A percentile compares a stretch with the other conserved stretches of the same genome.
Evolutionary conservation across 2,888 invertebrate species (phyloP).

Genomic region (Tetrapedia diversipes): DNA sequence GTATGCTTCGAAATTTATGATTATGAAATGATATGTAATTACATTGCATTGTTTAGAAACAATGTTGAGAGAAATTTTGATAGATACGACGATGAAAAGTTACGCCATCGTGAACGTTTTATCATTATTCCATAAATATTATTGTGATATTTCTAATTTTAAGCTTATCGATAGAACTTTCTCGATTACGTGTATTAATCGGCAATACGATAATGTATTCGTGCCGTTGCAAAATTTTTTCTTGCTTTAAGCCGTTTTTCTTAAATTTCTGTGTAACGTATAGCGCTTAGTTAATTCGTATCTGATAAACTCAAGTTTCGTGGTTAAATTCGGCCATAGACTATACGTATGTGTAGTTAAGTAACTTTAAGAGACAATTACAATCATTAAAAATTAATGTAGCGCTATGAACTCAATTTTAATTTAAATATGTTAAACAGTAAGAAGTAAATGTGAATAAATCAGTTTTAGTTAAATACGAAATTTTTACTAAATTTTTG

Average conservation of each 20-base stretch:
- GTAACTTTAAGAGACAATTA: background rate
- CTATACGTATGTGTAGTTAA: background rate
- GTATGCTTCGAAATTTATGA: slow-evolving; percentile 11
- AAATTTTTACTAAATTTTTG: background rate
- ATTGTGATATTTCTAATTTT: slow-evolving; percentile 47
- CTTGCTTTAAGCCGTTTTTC: slow-evolving; percentile 48
- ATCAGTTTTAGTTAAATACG: background rate
- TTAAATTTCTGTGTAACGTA: slow-evolving; percentile 29
- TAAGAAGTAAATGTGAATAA: background rate
- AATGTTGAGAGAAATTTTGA: background rate
- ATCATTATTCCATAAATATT: slow-evolving; percentile 49
- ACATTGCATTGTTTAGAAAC: slow-evolving; percentile 1
- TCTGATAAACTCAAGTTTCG: slow-evolving; percentile 33
- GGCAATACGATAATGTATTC: slow-evolving; percentile 50
- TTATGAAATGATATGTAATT: slow-evolving; percentile 14
- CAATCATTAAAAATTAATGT: background rate
- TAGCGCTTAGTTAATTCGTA: slow-evolving; percentile 47
- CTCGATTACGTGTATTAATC: slow-evolving; percentile 60
- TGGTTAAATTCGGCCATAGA: background rate
- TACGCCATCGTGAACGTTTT: slow-evolving; percentile 63
- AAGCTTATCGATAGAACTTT: slow-evolving; percentile 65
- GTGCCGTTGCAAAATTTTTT: slow-evolving; percentile 47
- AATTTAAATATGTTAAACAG: background rate
- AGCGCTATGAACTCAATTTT: background rate
- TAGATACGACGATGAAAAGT: slow-evolving; percentile 37